phyloP scores from a whole-genome alignment of 2,113 vertebrate genomes.

The Thalassarche chlororhynchos region DNA sequence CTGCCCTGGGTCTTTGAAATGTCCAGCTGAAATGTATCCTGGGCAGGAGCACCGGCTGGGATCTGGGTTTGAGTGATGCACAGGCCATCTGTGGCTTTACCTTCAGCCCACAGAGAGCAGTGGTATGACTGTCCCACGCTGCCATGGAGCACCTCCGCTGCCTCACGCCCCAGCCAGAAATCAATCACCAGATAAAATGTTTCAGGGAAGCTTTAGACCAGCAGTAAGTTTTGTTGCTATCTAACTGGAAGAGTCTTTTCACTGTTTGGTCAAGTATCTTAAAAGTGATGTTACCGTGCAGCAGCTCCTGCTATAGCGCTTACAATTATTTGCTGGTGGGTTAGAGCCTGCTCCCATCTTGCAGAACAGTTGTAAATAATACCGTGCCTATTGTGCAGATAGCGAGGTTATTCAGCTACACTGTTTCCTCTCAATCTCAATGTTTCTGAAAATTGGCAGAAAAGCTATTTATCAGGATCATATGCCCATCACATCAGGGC shows the following conservation, averaged over 20 bases:
- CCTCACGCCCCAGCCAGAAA: background rate
- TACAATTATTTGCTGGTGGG: background rate
- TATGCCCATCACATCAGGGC: background rate
- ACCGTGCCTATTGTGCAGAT: background rate
- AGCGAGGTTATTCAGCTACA: background rate
- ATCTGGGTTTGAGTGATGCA: fast-evolving
- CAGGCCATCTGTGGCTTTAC: background rate
- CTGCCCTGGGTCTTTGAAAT: background rate
- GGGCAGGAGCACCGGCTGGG: background rate
- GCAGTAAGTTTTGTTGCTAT: background rate
- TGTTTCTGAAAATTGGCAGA: background rate
- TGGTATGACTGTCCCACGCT: fast-evolving
- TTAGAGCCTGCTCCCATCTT: background rate
- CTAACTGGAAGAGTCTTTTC: background rate
- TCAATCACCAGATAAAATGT: background rate
- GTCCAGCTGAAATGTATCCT: background rate
- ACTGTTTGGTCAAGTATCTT: background rate
- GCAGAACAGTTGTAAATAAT: background rate
- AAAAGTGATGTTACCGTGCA: background rate
- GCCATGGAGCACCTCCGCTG: background rate
- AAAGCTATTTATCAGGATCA: background rate
- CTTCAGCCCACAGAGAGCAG: background rate
- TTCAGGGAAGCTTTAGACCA: background rate
- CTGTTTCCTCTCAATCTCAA: background rate
- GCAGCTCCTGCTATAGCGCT: background rate